phyloP scores from a whole-genome alignment of 2,888 invertebrate genomes.

The Omphaloscelis lunosa region DNA sequence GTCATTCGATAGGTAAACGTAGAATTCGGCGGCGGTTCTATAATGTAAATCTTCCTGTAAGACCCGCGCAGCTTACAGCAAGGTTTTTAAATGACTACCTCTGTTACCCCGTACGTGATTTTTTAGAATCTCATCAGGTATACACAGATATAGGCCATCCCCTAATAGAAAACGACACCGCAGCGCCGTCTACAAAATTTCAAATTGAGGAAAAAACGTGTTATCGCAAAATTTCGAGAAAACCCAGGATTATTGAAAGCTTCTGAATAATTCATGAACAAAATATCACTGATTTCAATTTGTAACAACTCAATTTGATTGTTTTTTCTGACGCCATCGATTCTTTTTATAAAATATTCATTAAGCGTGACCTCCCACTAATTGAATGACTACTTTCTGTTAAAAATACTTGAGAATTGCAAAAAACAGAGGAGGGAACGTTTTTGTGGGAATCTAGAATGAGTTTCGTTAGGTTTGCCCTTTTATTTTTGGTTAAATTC shows the following conservation, averaged over 20 bases:
- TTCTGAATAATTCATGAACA: constrained; percentile 58
- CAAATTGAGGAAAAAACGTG: constrained; percentile 53
- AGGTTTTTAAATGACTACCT: constrained; percentile 23
- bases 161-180: constrained; percentile 33
- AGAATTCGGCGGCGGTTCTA: background rate
- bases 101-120: constrained; percentile 22
- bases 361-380: constrained; percentile 47
- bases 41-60: background rate
- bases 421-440: constrained; percentile 17
- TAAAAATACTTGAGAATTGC: constrained; percentile 35
- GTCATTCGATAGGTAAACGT: background rate
- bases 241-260: constrained; percentile 50
- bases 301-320: constrained; percentile 61
- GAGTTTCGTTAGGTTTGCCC: constrained; percentile 1
- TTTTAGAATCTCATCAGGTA: constrained; percentile 24
- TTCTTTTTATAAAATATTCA: constrained; percentile 63
- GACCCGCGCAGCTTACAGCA: background rate
- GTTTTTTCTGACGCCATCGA: constrained; percentile 58
- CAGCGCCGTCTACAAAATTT: constrained; percentile 19
- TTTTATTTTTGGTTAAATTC: constrained; percentile 37
- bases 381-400: constrained; percentile 50
- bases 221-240: constrained; percentile 43
- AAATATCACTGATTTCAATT: constrained; percentile 66
- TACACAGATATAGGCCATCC: constrained; percentile 17
- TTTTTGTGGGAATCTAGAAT: constrained; percentile 10